Evolutionary conservation across 2,888 invertebrate species (phyloP), one percentile per base, ranked within the genome.

Genomic region (Amphipoea oculea): DNA sequence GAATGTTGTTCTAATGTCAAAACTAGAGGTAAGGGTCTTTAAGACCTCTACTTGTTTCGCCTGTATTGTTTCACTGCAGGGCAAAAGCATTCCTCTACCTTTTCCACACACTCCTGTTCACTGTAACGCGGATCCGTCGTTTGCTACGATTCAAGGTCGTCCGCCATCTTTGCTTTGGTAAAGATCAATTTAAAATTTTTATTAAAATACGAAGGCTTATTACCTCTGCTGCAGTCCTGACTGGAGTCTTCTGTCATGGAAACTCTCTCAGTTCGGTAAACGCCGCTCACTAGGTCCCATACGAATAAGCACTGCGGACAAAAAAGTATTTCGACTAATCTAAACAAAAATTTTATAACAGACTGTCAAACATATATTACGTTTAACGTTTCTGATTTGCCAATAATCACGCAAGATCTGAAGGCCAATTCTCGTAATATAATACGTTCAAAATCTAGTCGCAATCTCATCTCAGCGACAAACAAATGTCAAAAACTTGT

Each of bases 221-320:
- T 86, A 97, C 97, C 95, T 94, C 97, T 93, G 45, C 92, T 92
- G 0, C 96, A 96, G 82, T 97, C 97, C 79, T 95, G 97, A 84
- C 96, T 96, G 14, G 94, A 92, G 86, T 97, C 97, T 88, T 97
- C 97, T 0, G 96, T 95, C 96, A 97, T 97, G 71, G 95, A 92
- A 5, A 95, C 97, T 76, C 94, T 91, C 76, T 97, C 97, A 1
- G 97, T 97, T 76, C 96, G 92, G 85, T 97, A 97, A 36, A 96
- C 95, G 6, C 97, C 97, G 80, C 93, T 97, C 73, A 96, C 97
- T 11, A 97, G 92, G 83, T 97, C 96, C 97, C 97, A 97, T 51
- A 96, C 96, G 85, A 97, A 97, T 45, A 97, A 87, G 77, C 97
- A 97, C 97, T 97, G 91, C 14, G 12, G 36, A 54, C 4, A 20